Evolutionary conservation across 2,888 invertebrate genomes (phyloP), one percentile per base, ranked within the genome.

Genomic region (Diaphora mendica): DNA sequence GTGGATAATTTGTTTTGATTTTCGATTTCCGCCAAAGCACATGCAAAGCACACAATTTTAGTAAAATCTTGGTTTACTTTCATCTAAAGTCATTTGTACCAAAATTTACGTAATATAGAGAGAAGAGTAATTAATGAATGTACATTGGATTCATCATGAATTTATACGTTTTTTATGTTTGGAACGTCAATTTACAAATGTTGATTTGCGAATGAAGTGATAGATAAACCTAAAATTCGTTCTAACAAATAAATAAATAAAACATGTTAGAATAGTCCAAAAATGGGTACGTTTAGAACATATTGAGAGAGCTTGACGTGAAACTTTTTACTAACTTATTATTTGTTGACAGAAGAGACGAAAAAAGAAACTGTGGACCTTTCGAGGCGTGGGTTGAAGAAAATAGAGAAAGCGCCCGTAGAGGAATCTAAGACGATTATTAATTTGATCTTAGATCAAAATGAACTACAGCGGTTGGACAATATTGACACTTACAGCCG

Each of bases 391-490:
- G 97, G 97, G 89, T 94, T 98, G 84, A 98, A 98, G 91, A 98
- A 98, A 96, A 96, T 98, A 87, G 96, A 97, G 91, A 97, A 97
- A 94, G 97, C 97, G 88, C 96, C 97, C 79, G 94, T 96, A 72
- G 97, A 97, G 77, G 97, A 97, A 91, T 96, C 97, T 44, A 96
- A 97, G 88, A 96, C 96, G 79, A 96, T 97, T 87, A 97, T 97
- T 77, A 97, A 96, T 83, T 95, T 98, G 84, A 97, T 98, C 84
- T 96, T 98, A 71, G 98, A 99, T 90, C 98, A 98, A 89, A 99
- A 99, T 96, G 98, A 98, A 89, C 94, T 99, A 78, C 98, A 98
- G 88, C 97, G 98, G 85, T 96, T 99, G 86, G 99, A 99, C 91
- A 98, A 98, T 92, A 97, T 99, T 82, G 98, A 98, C 86, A 97